These are phyloP conservation scores for Aurelia sp. DNA, from an alignment of 30 jellyfish, hydroid and myxozoan species.

Conservation along the genomic window DNA sequence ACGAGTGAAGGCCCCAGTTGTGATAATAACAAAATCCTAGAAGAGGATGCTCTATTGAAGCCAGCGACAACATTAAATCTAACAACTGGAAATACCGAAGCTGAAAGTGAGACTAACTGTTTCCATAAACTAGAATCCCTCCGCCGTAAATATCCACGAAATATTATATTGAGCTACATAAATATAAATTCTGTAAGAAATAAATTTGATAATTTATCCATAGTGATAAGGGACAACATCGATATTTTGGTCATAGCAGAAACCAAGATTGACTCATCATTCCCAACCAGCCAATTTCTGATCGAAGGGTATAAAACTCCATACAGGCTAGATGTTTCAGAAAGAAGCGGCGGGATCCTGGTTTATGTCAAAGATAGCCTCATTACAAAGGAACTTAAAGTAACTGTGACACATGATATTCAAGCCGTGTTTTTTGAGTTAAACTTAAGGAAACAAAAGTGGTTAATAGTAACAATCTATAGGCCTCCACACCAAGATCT, in stretches of 20 bases:
- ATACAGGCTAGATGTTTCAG: no score
- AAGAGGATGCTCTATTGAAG: neutral
- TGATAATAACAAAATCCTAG: neutral
- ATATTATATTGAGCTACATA: neutral
- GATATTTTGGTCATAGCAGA: neutral
- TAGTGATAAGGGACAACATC: neutral
- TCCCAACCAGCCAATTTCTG: neutral
- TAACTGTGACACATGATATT: no score
- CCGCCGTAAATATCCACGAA: no score
- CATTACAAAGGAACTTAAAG: no score
- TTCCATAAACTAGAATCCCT: neutral
- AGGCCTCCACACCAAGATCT: no score
- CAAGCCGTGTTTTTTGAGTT: no score
- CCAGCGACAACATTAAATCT: neutral
- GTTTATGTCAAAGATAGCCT: no score
- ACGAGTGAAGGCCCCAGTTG: conserved; percentile 13
- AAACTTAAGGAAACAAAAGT: no score
- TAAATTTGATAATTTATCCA: neutral
- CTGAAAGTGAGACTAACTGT: neutral
- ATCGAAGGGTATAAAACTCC: neutral
- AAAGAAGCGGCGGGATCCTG: no score
- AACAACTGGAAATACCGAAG: conserved; percentile 1
- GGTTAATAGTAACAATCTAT: no score
- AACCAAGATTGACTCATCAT: neutral
- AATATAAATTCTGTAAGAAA: conserved; percentile 15